A percentile compares a stretch with the other conserved stretches of the same genome.
Evolutionary conservation across 1,140 invertebrate species (phyloP).

Genomic region (Diachasmimorpha longicaudata): DNA sequence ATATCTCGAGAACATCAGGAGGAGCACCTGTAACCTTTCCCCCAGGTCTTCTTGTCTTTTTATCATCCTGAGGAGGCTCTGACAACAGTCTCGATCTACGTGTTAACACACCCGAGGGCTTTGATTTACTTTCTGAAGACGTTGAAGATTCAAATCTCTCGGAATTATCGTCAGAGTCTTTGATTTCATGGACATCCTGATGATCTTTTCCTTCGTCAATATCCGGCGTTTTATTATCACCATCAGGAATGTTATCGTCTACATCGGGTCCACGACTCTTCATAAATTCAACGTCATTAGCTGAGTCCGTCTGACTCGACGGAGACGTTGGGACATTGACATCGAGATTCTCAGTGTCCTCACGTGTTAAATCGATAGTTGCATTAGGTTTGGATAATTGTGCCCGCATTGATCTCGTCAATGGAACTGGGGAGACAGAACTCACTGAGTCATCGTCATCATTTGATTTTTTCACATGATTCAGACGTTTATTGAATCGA

Average conservation of each 20-base stretch:
- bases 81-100: not conserved
- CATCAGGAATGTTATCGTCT: not conserved
- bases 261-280: not conserved
- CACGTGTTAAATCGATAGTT: constrained; percentile 16
- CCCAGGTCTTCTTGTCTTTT: not conserved
- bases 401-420: constrained; percentile 30
- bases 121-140: not conserved
- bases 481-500: constrained; percentile 6
- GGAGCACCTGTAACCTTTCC: not conserved
- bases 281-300: constrained; percentile 6
- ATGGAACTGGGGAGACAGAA: constrained; percentile 21
- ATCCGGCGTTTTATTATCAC: not conserved
- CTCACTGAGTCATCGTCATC: not conserved
- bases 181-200: not conserved
- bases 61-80: not conserved
- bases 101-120: not conserved
- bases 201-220: not conserved
- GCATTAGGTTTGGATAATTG: constrained; percentile 9
- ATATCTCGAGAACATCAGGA: not conserved
- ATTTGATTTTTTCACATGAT: not conserved
- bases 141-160: not conserved
- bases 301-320: not conserved
- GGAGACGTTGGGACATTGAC: constrained; percentile 26
- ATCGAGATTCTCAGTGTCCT: constrained; percentile 40
- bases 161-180: constrained; percentile 23